Evolutionary conservation across 2,888 invertebrate genomes (phyloP), one percentile per base, ranked within the genome.

Genomic region (Gerris lacustris): DNA sequence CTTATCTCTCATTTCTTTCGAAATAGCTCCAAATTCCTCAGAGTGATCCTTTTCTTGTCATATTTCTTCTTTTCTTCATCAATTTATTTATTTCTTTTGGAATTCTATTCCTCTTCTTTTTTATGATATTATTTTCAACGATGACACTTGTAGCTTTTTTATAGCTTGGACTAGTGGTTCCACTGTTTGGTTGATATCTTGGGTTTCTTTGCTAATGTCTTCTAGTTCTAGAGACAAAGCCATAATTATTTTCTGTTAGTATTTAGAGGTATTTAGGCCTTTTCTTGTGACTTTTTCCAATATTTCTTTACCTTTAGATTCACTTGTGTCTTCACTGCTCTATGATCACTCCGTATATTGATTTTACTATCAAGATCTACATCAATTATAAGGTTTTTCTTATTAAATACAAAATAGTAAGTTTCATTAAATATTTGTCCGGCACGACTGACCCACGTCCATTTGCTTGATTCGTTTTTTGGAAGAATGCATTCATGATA

Each of bases 21-120:
- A 47, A 47, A 47, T 47, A 47, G 6, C 63, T 17, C 44, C 66
- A 7, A 66, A 7, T n/a, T n/a, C 67, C 47, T 69, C 63, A n/a
- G n/a, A n/a, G n/a, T n/a, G n/a, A 15, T 63, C 1, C 17, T 2
- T 45, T 63, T 43, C 55, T 62, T 55, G 15, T 69, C 67, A 66
- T 63, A 31, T 4, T 55, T 47, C 17, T 45, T 71, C 69, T 15
- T 18, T 69, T 64, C 44, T n/a, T 69, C 31, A 31, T 64, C 44
- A 62, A 7, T 44, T 45, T 45, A n/a, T 6, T 44, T 17, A 17
- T 67, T 15, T 63, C 64, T n/a, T 63, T 64, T 69, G 62, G 68
- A 18, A 17, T 5, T 44, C 17, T 70, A 45, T 18, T 31, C n/a
- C 18, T 66, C 62, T 69, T 45, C 44, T 45, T 63, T 31, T 64